Percentiles rank a stretch among this genome's conserved stretches.
Conservation (phyloP, 37 sponge, comb jelly and placozoan species). For the Aplysina aerophoba region DNA sequence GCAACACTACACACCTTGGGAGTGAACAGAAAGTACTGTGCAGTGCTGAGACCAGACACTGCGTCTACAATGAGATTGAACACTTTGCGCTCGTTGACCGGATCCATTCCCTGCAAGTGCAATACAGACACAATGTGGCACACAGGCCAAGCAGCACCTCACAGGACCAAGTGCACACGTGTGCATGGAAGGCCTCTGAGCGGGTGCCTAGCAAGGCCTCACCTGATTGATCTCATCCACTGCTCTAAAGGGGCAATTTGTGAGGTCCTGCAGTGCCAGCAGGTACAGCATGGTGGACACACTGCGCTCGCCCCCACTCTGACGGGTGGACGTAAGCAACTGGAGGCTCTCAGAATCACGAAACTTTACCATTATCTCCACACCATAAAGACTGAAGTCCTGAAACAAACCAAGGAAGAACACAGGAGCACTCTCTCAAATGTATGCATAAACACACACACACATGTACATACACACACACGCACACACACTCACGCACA, state of each 20-base stretch:
- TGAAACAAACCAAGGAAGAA: neutral
- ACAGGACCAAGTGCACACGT: neutral
- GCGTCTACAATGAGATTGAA: constrained; percentile 91
- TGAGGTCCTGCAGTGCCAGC: constrained; percentile 92
- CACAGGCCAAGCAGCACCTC: too few relatives aligned
- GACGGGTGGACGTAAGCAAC: constrained; percentile 82
- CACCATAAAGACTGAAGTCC: constrained; percentile 89
- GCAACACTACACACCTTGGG: constrained; percentile 91
- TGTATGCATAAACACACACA: too few relatives aligned
- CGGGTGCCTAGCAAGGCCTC: too few relatives aligned
- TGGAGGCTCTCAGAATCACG: constrained; percentile 87
- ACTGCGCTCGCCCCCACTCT: constrained; percentile 98
- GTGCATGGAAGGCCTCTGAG: neutral
- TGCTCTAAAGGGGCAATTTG: constrained; percentile 87
- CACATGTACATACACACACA: too few relatives aligned
- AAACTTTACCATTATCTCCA: constrained; percentile 93
- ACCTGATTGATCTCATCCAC: constrained; percentile 37
- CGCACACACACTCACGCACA: too few relatives aligned
- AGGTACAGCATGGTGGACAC: constrained; percentile 99
- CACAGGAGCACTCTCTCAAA: neutral
- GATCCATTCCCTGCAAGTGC: constrained; percentile 90
- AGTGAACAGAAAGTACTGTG: constrained; percentile 97
- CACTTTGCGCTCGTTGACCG: constrained; percentile 88
- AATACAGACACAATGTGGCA: neutral
- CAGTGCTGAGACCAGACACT: constrained; percentile 64